Evolutionary conservation across 2,113 vertebrate species (phyloP).

Genomic region (Todiramphus saurophagus): DNA sequence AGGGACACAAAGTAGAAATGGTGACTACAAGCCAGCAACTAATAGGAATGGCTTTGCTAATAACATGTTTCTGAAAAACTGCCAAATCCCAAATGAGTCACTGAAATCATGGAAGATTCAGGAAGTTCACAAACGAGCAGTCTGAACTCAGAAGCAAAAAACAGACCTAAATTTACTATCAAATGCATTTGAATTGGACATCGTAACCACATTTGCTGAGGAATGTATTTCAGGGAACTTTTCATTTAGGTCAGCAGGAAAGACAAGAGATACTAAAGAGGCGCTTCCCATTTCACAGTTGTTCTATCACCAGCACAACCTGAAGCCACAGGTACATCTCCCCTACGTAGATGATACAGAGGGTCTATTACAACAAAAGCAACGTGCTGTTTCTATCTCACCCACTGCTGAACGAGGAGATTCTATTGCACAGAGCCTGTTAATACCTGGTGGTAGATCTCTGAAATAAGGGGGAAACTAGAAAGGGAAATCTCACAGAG

Average conservation of each 20-base stretch:
- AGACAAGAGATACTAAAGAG: background rate
- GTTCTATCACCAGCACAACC: background rate
- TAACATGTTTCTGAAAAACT: background rate
- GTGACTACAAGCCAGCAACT: background rate
- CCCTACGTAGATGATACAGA: background rate
- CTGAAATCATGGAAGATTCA: background rate
- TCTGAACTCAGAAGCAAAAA: background rate
- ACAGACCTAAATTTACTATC: background rate
- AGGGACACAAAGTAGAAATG: background rate
- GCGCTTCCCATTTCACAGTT: background rate
- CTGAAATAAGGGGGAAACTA: background rate
- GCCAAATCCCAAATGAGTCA: background rate
- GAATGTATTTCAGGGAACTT: background rate
- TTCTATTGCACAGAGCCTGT: background rate
- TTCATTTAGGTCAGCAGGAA: conserved; percentile 7
- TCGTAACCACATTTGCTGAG: background rate
- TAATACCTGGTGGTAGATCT: background rate
- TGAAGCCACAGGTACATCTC: background rate
- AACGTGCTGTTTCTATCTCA: background rate
- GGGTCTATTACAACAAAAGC: background rate
- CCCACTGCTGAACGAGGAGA: background rate
- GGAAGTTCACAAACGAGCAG: background rate
- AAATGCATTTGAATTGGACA: background rate
- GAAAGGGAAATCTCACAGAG: background rate
- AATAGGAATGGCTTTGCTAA: background rate